Evolutionary conservation across 2,797 vertebrate genomes (phyloP), one percentile per base, ranked within the genome.

Genomic region (Lindbergichthys nudifrons): DNA sequence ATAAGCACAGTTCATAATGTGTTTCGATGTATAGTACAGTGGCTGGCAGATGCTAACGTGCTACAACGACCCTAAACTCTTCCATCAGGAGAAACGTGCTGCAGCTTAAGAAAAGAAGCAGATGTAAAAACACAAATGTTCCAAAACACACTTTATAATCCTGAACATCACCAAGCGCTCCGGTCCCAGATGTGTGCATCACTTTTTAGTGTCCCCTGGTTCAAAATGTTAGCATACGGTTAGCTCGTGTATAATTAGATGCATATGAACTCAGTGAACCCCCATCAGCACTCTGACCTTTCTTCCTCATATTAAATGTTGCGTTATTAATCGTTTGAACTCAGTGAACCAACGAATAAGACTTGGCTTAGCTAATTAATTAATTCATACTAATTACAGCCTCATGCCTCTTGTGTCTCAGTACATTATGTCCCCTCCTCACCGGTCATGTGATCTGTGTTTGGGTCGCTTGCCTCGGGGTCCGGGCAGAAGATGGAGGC

Each of bases 401-500:
- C n/a, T 59, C 13, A 3, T n/a, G 65, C 15, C 18, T 48, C 45
- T 4, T 43, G 9, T 4, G 2, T 39, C 19, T 61, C 30, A 5
- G 13, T 13, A 43, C 11, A 1, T 9, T 1, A 36, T 6, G 42
- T 16, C 54, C 19, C 2, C 1, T 43, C 72, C 88, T 92, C 70
- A 94, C 93, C 91, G 0, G 74, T 86, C 47, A 88, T 51, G 62
- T 79, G 67, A 23, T 85, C 69, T 10, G 83, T 0, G 57, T 48
- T 76, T 0, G 46, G 81, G 60, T 83, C 61, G 15, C 73, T 48
- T 52, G 60, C 79, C 73, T 88, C 88, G 0, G 86, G 87, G 79
- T 92, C 82, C 14, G 63, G 89, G 77, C 92, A 93, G 71, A 90
- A 86, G 39, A 91, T 16, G 69, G 47, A 30, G 11, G 68, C 43